These are phyloP conservation scores for Plagodis pulveraria DNA, from an alignment of 2,888 invertebrate species.

Conservation along the genomic window DNA sequence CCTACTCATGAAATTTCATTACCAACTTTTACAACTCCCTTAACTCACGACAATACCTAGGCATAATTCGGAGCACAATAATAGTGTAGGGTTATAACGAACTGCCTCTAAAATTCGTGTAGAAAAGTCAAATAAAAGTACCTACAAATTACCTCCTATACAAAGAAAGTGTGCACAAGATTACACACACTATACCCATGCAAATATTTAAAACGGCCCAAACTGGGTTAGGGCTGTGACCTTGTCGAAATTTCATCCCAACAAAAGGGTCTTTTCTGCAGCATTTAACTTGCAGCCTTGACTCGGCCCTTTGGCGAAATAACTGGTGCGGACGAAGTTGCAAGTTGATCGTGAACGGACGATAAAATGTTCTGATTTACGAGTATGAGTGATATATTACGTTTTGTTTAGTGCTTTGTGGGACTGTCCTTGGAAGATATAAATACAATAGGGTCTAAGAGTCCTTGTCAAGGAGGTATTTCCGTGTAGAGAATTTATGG, in stretches of 20 bases:
- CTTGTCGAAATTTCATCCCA: conserved; percentile 29
- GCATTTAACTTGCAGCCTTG: conserved; percentile 38
- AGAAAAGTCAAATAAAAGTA: too few relatives aligned
- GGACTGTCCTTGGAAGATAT: conserved; percentile 4
- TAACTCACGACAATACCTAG: too few relatives aligned
- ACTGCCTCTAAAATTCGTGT: too few relatives aligned
- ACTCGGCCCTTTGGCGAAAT: conserved; percentile 19
- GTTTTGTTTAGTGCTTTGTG: conserved; percentile 10
- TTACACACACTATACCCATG: conserved; percentile 16
- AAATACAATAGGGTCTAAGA: neutral
- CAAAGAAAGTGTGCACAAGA: too few relatives aligned
- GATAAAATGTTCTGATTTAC: conserved; percentile 22
- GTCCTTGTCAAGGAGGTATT: neutral
- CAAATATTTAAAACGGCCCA: conserved; percentile 33
- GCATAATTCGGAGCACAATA: too few relatives aligned
- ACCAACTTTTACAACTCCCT: too few relatives aligned
- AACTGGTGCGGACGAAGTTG: conserved; percentile 15
- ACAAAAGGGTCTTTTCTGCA: conserved; percentile 36
- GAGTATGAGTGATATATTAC: conserved; percentile 7
- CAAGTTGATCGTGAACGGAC: conserved; percentile 7
- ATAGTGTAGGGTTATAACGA: too few relatives aligned
- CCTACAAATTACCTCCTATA: too few relatives aligned
- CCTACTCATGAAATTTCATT: too few relatives aligned
- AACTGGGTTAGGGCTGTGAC: conserved; percentile 31
- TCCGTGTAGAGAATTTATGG: neutral